Evolutionary conservation across 37 sponge, comb jelly and placozoan species (phyloP), one percentile per base, ranked within the genome.

Genomic region (Hormiphora californensis): DNA sequence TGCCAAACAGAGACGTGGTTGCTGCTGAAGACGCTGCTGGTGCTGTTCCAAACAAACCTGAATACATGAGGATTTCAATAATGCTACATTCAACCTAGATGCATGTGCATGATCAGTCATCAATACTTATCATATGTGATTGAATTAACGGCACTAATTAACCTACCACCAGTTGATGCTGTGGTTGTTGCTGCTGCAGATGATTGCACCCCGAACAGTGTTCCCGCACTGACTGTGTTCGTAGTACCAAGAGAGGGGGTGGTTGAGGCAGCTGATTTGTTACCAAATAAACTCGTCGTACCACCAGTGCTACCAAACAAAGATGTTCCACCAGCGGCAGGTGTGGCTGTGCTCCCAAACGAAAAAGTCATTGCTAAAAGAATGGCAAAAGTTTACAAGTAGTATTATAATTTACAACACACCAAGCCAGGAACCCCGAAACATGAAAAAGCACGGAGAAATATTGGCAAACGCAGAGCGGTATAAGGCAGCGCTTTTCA

Each of bases 271-370:
- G 81, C 35, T 1, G 81, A 44, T 46, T 73, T 73, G 27, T 2
- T 41, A 1, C 81, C 61, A 12, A 57, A 57, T 28, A 57, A 30
- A 30, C 25, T 57, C 21, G 28, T 57, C 28, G 61, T 57, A 15
- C 61, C n/a, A n/a, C n/a, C 61, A 57, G 61, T 57, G 61, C 25
- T 57, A 57, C 61, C 81, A 73, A 73, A 73, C 49, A 73, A 73
- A 9, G 81, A 44, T 32, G 81, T 40, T 40, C 49, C 40, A 12
- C 49, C 39, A 21, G 81, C 49, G n/a, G 81, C 35, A 33, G 81
- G 38, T 28, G 67, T 65, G 12, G 67, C 31, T 7, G 67, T 33
- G 43, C 21, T 57, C 7, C 61, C 61, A 57, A 57, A 57, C 27
- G 61, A 57, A 57, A 57, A 57, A 28, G 61, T 30, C 61, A 57